Evolutionary conservation across 2,797 vertebrate genomes (phyloP), one percentile per base, ranked within the genome.

Genomic region (Oreonectes daqikongensis): DNA sequence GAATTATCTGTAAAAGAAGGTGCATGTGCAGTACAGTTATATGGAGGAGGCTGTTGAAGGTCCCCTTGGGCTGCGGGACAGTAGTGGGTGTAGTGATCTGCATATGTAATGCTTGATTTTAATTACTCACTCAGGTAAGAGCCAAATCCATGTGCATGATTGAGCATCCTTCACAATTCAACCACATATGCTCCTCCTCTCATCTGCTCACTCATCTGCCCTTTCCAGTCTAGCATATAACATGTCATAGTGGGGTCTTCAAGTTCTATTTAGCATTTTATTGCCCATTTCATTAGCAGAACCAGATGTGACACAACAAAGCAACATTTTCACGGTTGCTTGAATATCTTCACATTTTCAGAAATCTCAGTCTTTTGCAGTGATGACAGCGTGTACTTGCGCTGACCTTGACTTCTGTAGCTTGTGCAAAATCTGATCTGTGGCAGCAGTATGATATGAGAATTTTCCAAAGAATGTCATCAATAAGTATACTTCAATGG

Each of bases 1-100:
- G 68, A 72, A 68, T 57, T 48, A 46, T 40, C 52, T 60, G 20
- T 79, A 42, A 22, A 52, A 63, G n/a, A 65, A 26, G 8, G 6
- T 32, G 6, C 32, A 3, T 24, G 12, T 68, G 15, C 67, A 61
- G 77, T 44, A 61, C 18, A 14, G 60, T n/a, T n/a, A 76, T 57
- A 61, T 55, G 26, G 42, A 22, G 18, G 42, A 64, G 68, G 61
- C 32, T 63, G 32, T 60, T 80, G 46, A 77, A 81, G 63, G 69
- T 81, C 69, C 42, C 75, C 26, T 72, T 57, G 64, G 79, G 68
- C 53, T 70, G 60, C 63, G n/a, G 59, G 59, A 35, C 67, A 42
- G 67, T 77, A 77, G 64, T 77, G 48, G 75, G 46, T 70, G 50
- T 55, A 70, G 75, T 70, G 67, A 53, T 60, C 75, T 53, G 75